These are phyloP conservation scores for Peucedramus taeniatus DNA, from an alignment of 2,113 vertebrate species.

Conservation along the genomic window DNA sequence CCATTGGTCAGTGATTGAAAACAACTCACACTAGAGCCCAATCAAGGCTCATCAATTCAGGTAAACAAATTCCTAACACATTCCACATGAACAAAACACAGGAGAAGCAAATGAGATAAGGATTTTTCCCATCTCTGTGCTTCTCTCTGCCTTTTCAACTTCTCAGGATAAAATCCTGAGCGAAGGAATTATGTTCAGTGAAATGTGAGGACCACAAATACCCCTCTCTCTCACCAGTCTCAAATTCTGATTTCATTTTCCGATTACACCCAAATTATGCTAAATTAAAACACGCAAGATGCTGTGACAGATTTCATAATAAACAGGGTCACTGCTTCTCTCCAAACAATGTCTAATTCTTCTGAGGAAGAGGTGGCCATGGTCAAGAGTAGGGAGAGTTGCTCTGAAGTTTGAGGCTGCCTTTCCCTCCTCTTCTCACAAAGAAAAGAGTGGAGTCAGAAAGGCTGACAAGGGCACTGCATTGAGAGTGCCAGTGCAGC, in stretches of 20 bases:
- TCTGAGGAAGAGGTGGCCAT: background rate
- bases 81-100: too few species aligned
- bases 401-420: background rate
- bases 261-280: background rate
- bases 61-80: too few species aligned
- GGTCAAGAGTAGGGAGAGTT: background rate
- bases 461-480: rapidly evolving
- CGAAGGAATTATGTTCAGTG: too few species aligned
- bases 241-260: background rate
- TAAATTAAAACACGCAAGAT: background rate
- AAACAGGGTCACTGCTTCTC: background rate
- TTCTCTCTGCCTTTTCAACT: too few species aligned
- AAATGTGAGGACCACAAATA: too few species aligned
- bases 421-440: background rate
- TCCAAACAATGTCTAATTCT: background rate
- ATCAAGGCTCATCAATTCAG: too few species aligned
- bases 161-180: too few species aligned
- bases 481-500: rapidly evolving
- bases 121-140: too few species aligned
- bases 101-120: too few species aligned
- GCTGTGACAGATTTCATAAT: background rate
- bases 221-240: background rate
- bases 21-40: too few species aligned
- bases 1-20: too few species aligned
- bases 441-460: background rate